Conservation (phyloP, 2,113 vertebrate species). For the Sylvia atricapilla region DNA sequence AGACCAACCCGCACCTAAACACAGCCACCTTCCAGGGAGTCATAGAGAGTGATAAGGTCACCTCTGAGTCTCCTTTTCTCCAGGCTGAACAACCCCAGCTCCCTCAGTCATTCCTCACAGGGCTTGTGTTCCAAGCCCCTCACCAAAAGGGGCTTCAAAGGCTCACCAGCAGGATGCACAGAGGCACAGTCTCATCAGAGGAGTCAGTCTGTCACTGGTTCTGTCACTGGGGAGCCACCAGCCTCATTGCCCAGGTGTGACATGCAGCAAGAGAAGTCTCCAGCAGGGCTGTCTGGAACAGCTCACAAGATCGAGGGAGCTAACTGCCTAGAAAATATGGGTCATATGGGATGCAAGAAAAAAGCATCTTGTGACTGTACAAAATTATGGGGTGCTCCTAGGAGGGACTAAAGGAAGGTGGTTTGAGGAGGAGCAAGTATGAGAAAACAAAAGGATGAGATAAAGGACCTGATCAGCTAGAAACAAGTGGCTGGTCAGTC, state of each 20-base stretch:
- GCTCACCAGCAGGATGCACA: not conserved
- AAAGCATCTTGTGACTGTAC: not conserved
- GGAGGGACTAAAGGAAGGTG: not conserved
- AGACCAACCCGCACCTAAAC: not conserved
- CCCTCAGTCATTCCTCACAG: not conserved
- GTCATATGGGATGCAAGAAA: not conserved
- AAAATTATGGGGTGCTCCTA: not conserved
- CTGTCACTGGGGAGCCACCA: not conserved
- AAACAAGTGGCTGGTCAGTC: not conserved
- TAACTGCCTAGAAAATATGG: not conserved
- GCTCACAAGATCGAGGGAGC: not conserved
- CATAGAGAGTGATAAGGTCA: not conserved
- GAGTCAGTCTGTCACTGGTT: not conserved
- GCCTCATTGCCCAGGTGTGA: not conserved
- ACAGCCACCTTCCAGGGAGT: not conserved
- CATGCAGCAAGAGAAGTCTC: not conserved
- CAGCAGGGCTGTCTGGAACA: not conserved
- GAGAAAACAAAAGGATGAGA: not conserved
- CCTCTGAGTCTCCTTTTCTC: not conserved
- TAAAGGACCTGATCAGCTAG: not conserved
- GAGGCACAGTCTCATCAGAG: accelerated
- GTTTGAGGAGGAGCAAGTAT: not conserved
- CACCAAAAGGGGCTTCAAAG: not conserved
- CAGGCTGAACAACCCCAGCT: not conserved
- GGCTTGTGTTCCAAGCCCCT: not conserved